A percentile compares a stretch with the other conserved stretches of the same genome.
These are phyloP conservation scores for Chascanopsetta lugubris DNA, from an alignment of 2,113 vertebrate genomes.

Conservation along the genomic window DNA sequence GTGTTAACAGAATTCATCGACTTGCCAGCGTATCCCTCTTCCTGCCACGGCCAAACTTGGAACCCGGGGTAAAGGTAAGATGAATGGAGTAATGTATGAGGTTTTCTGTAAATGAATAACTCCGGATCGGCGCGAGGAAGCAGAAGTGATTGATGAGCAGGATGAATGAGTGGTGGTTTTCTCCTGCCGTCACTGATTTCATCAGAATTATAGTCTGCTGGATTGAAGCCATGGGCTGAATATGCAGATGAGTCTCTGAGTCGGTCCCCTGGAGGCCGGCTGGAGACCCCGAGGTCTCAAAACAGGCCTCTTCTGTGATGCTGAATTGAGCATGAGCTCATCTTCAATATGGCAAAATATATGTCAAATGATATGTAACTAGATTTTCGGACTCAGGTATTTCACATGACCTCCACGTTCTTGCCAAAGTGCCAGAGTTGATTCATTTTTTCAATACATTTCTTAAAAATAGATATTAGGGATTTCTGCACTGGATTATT, in stretches of 20 bases:
- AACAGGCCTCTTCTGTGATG: not conserved
- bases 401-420: too few relatives aligned
- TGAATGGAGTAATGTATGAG: not conserved
- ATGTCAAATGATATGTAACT: too few relatives aligned
- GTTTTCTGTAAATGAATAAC: constrained; percentile 24
- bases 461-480: too few relatives aligned
- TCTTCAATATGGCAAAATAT: not conserved
- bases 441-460: too few relatives aligned
- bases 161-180: constrained; percentile 39
- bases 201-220: constrained; percentile 30
- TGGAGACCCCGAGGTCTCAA: not conserved
- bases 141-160: constrained; percentile 28
- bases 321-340: not conserved
- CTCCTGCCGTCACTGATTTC: constrained; percentile 46
- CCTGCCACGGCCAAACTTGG: not conserved
- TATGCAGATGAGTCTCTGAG: not conserved
- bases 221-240: not conserved
- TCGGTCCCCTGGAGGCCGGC: not conserved
- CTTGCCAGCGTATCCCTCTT: not conserved
- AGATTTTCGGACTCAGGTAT: too few relatives aligned
- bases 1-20: not conserved
- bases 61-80: not conserved
- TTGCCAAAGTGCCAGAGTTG: too few relatives aligned
- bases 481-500: too few relatives aligned
- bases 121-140: constrained; percentile 29